These are phyloP conservation scores for Fabriciana adippe DNA, from an alignment of 2,888 invertebrate genomes.

Conservation along the genomic window DNA sequence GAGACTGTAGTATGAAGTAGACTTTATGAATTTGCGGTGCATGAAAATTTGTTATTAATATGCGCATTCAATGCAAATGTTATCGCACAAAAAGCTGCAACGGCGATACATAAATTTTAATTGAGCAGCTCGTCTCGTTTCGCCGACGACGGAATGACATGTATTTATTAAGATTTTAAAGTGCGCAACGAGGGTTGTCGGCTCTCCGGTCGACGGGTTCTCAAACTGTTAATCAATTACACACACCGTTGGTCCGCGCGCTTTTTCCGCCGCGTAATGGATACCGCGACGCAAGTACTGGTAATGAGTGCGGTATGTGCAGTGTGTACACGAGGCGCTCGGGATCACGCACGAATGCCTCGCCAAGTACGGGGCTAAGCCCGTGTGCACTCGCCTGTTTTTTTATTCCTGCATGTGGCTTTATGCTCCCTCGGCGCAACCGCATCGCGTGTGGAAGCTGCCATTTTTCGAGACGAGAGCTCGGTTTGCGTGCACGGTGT, in stretches of 20 bases:
- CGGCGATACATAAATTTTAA: slow-evolving; percentile 44
- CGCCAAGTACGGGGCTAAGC: slow-evolving; percentile 61
- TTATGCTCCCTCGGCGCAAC: slow-evolving; percentile 45
- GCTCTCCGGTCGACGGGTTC: slow-evolving; percentile 57
- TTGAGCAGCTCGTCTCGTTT: slow-evolving; percentile 46
- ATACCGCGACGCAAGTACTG: slow-evolving; percentile 66
- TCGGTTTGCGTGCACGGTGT: slow-evolving; percentile 66
- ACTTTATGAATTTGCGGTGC: neutral
- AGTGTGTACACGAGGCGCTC: slow-evolving; percentile 40
- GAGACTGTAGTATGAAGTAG: neutral
- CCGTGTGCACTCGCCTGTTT: slow-evolving; percentile 58
- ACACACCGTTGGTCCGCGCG: slow-evolving; percentile 68
- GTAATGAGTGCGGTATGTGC: slow-evolving; percentile 49
- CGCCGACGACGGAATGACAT: slow-evolving; percentile 43
- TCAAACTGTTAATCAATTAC: slow-evolving; percentile 79
- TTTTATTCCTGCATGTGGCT: slow-evolving; percentile 54
- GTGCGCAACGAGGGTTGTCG: slow-evolving; percentile 42
- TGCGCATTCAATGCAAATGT: slow-evolving; percentile 52
- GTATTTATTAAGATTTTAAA: slow-evolving; percentile 64
- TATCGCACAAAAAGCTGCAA: slow-evolving; percentile 51
- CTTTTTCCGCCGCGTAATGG: slow-evolving; percentile 76
- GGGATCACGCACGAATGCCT: slow-evolving; percentile 74
- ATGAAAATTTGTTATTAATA: slow-evolving; percentile 33
- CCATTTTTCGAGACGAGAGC: slow-evolving; percentile 66
- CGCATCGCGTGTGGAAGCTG: slow-evolving; percentile 61